These are phyloP conservation scores for Pandemis heparana DNA, from an alignment of 2,888 invertebrate genomes.

Conservation along the genomic window DNA sequence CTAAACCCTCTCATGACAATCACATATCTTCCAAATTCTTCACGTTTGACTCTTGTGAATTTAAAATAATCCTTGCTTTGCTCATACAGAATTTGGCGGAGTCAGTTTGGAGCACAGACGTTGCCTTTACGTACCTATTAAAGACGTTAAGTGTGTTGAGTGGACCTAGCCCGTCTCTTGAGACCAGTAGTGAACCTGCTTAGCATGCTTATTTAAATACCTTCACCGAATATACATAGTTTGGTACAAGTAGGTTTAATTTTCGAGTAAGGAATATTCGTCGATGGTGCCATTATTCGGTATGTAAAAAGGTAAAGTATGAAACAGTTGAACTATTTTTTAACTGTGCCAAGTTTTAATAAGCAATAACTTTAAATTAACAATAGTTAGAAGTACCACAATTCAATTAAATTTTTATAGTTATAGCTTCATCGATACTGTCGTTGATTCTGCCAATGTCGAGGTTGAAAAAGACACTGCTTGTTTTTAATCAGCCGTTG, in stretches of 20 bases:
- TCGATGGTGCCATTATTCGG: not conserved
- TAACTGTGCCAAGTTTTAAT: too few relatives aligned
- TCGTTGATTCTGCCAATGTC: too few relatives aligned
- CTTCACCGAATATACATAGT: not conserved
- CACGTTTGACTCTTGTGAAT: not conserved
- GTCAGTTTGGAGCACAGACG: constrained; percentile 19
- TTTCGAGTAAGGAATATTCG: not conserved
- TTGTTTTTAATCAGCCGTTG: too few relatives aligned
- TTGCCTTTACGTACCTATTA: constrained; percentile 42
- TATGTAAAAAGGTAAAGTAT: too few relatives aligned
- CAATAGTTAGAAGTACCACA: too few relatives aligned
- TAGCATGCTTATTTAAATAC: not conserved
- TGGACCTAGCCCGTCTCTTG: constrained; percentile 2
- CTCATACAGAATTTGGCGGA: constrained; percentile 37
- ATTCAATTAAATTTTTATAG: too few relatives aligned
- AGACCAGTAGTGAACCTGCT: not conserved
- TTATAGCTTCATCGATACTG: too few relatives aligned
- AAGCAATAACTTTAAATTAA: too few relatives aligned
- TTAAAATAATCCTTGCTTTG: constrained; percentile 8
- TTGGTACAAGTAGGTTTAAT: not conserved
- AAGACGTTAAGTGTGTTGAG: constrained; percentile 40
- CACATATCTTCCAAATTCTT: not conserved
- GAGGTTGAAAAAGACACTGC: too few relatives aligned
- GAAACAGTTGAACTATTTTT: too few relatives aligned
- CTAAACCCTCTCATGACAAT: constrained; percentile 31